Evolutionary conservation across 2,113 vertebrate genomes (phyloP).

Genomic region (Pluvialis apricaria): DNA sequence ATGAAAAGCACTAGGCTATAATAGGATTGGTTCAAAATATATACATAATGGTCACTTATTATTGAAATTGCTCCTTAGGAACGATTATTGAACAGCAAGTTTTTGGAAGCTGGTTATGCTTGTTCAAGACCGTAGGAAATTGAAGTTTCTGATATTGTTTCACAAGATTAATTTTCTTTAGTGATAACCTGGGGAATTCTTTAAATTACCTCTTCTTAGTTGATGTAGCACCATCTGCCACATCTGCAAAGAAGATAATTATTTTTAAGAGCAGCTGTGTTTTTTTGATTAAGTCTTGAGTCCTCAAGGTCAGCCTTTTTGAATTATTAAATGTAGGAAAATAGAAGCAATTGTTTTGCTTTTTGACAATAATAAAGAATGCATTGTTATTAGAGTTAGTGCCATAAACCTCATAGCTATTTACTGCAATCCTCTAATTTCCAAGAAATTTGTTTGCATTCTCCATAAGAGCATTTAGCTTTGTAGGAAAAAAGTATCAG

Average conservation of each 20-base stretch:
- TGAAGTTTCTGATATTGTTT: slow-evolving; percentile 32
- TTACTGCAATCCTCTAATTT: not conserved
- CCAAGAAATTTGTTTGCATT: not conserved
- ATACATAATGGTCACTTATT: not conserved
- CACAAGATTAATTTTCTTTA: slow-evolving; percentile 50
- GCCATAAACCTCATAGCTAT: not conserved
- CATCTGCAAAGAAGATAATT: slow-evolving; percentile 47
- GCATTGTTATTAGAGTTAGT: not conserved
- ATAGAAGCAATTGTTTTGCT: not conserved
- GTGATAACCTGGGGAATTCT: slow-evolving; percentile 61
- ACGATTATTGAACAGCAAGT: not conserved
- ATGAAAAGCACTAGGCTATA: not conserved
- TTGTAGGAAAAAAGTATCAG: not conserved
- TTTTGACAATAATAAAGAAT: not conserved
- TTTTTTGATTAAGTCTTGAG: slow-evolving; percentile 48
- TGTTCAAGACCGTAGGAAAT: slow-evolving; percentile 17
- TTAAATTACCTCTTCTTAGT: slow-evolving; percentile 57
- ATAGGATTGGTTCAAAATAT: not conserved
- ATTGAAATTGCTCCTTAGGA: not conserved
- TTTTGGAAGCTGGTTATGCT: slow-evolving; percentile 7
- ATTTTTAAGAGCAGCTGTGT: slow-evolving; percentile 39
- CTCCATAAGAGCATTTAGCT: not conserved
- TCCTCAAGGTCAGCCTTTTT: slow-evolving; percentile 39
- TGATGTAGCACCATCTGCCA: slow-evolving; percentile 64
- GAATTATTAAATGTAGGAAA: not conserved